Base-by-base conservation (phyloP, 2,113 vertebrate genomes). In the Condylura cristata region DNA sequence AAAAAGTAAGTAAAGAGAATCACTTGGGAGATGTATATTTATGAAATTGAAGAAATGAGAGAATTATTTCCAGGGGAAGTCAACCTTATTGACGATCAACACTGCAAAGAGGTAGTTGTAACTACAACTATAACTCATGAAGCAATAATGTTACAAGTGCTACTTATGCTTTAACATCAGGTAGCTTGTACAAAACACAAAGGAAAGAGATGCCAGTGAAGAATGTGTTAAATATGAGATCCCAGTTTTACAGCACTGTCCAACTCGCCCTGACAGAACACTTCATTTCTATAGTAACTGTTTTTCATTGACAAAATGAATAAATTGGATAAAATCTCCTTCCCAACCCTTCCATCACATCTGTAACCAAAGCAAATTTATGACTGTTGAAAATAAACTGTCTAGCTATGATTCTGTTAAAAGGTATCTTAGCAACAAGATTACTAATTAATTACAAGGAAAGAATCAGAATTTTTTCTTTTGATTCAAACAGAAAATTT, bases 271-370 rank as follows among this genome's bases (percentile, higher is more conserved):
- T n/a, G 46, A 46, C 6, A 48, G 26, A 12, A 61, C 58, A 68
- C 14, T 86, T 65, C 0, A 18, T 72, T 92, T 86, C 78, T 53
- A 70, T 22, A 39, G 56, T 63, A 80, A 87, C 24, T 65, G 20
- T 24, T 83, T 89, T 70, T 60, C 68, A 48, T 83, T 61, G 80
- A 24, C 14, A 91, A 92, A 85, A 66, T 53, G 72, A 83, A 46
- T 22, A 17, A 65, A 34, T 39, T 70, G 18, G 16, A 56, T 89
- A 75, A 86, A 6, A 6, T 74, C 34, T 72, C 44, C 28, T 37
- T 81, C 30, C 22, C 10, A 30, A 22, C 48, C 60, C 30, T 78
- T 75, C 66, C 1, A 84, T 12, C 44, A 34, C 46, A 28, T 72
- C 34, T 10, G 37, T 24, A 46, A 20, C n/a, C 18, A 83, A 48